Conservation (phyloP, 2,888 invertebrate species). For the Liodrosophila aerea region DNA sequence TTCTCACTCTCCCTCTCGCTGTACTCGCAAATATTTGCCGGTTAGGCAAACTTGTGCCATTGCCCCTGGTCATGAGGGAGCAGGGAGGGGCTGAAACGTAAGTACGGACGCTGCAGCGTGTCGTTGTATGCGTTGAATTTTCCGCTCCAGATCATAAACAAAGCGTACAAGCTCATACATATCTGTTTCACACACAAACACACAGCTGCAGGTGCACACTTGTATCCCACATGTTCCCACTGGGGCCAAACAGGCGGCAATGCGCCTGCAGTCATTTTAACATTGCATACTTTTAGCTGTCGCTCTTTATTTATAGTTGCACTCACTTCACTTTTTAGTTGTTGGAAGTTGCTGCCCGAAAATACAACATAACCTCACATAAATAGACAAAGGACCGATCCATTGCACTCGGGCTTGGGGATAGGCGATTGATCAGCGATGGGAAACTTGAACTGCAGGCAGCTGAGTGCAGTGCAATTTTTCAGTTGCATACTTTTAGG, state of each 20-base stretch:
- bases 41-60: constrained; percentile 60
- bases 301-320: too few species aligned
- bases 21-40: constrained; percentile 66
- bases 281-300: constrained; percentile 7
- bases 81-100: background rate
- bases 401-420: too few species aligned
- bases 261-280: constrained; percentile 3
- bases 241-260: background rate
- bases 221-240: background rate
- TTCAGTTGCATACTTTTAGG: constrained; percentile 56
- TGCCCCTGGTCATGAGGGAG: constrained; percentile 33
- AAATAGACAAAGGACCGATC: too few species aligned
- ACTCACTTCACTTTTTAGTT: too few species aligned
- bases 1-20: background rate
- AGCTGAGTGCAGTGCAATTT: constrained; percentile 14
- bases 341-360: too few species aligned
- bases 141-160: constrained; percentile 74
- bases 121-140: constrained; percentile 50
- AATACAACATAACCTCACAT: too few species aligned
- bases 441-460: background rate
- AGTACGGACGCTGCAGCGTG: constrained; percentile 1
- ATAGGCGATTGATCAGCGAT: too few species aligned
- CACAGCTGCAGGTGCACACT: constrained; percentile 18
- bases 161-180: constrained; percentile 41
- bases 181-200: constrained; percentile 5